Conservation (phyloP, 2,797 vertebrate genomes). For the Anguilla anguilla region DNA sequence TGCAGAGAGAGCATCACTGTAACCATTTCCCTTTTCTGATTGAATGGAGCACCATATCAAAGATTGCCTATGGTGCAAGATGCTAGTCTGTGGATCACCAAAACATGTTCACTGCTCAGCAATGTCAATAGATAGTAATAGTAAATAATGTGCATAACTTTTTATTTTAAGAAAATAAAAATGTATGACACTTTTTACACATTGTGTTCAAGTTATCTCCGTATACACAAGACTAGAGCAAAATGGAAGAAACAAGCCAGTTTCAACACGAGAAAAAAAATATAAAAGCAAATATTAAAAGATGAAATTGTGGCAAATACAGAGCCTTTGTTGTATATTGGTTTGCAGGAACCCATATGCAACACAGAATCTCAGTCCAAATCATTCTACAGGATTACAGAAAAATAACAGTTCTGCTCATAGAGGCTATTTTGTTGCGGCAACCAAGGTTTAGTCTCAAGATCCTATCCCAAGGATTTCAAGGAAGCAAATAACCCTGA, state of each 20-base stretch:
- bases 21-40: constrained; percentile 8
- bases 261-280: neutral
- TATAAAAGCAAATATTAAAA: neutral
- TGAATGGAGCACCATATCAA: neutral
- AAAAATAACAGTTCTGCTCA: neutral
- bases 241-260: neutral
- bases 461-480: neutral
- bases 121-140: neutral
- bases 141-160: neutral
- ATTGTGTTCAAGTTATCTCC: neutral
- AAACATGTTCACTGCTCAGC: neutral
- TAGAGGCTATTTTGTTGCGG: neutral
- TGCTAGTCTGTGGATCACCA: neutral
- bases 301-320: neutral
- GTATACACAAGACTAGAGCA: neutral
- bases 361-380: neutral
- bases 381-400: neutral
- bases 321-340: neutral
- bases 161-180: neutral
- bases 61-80: neutral
- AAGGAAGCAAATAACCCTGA: neutral
- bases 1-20: neutral
- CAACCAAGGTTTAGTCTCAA: neutral
- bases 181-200: neutral
- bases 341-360: neutral